Conservation (phyloP, 2,113 vertebrate species). For the cattle (Bos taurus) region ARS-UCD2.0 NC_037353.1:2079001-2079500, state of each 20-base stretch:
- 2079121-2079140: neutral
- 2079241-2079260: no score
- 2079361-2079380: neutral
- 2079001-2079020: no score
- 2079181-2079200: neutral
- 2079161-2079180: neutral
- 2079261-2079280: no score
- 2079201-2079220: no score
- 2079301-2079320: no score
- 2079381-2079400: neutral
- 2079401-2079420: neutral
- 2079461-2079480: neutral
- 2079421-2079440: neutral
- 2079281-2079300: no score
- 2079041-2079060: no score
- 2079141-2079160: neutral
- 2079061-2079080: no score
- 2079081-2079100: neutral
- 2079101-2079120: neutral
- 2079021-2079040: no score
- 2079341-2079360: neutral
- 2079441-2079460: neutral
- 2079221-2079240: no score
- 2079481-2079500: neutral
- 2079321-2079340: neutral